Base-by-base conservation (phyloP, 2,113 vertebrate species). In the Rhegmatorhina hoffmannsi region DNA sequence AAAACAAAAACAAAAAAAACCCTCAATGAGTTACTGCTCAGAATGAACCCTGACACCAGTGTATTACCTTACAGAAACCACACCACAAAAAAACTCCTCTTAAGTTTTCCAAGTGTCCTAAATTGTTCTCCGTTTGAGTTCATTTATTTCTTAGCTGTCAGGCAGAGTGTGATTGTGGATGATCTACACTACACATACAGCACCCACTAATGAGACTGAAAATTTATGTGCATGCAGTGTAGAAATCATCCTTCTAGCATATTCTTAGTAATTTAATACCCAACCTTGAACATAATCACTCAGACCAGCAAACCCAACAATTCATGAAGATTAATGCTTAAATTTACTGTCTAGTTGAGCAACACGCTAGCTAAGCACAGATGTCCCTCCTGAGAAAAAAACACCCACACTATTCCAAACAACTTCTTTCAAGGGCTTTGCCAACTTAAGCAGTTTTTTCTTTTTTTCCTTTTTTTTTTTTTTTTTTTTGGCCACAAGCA, bases 331-430 rank as follows among this genome's bases (percentile, higher is more conserved):
- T 62, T 19, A 85, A 10, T 24, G 20, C 59, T 70, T 76, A 66
- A 76, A 47, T 49, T 68, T 56, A 86, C 9, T 15, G 87, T 49
- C 68, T 87, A 62, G 70, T 38, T 92, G 52, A 87, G 43, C 64
- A 84, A 91, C 46, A 26, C 19, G 46, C 84, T 91, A 49, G 68
- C 46, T 62, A 87, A 87, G 87, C 73, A 87, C 83, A 93, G 90
- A 58, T 72, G 50, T 21, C 19, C 72, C 36, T 88, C 58, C 72
- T 84, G 60, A 70, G 59, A 84, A 78, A 81, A 77, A 63, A 93
- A 80, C 83, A 81, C 86, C 89, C 89, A 88, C 58, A 59, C 50
- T 73, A 80, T 69, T 93, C 52, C 76, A 90, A 93, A 90, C 72
- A 92, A 77, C 29, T 31, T 74, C 34, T 59, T 74, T 67, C 76